Evolutionary conservation across 2,113 vertebrate species (phyloP), one percentile per base, ranked within the genome.

Genomic region (Balaeniceps rex): DNA sequence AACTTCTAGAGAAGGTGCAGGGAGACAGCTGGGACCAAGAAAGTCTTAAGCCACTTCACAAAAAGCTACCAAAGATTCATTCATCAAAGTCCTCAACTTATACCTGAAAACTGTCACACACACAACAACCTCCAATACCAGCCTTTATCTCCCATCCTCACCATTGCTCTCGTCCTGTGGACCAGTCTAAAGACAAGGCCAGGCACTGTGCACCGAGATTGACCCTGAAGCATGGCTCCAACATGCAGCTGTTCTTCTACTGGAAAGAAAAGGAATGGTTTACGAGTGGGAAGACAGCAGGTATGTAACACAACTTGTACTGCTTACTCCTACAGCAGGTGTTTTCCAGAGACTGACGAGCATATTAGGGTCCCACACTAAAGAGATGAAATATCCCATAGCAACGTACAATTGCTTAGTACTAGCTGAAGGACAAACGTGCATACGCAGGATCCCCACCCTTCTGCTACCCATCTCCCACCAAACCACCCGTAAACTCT

Each of bases 181-280:
- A 99, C 99, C 99, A 99, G 93, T 99, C 99, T 60, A 99, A 96
- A 3, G 99, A 99, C 97, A 99, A 93, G 61, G 98, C 98, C 94
- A 99, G 97, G 5, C 98, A 85, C 54, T 99, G 98, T 2, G 96
- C 78, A 19, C 98, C 99, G 1, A 99, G 95, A 52, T 97, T 95
- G 7, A 97, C 38, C 66, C 97, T 98, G 95, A 98, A 98, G 38
- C 98, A 61, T 1, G 94, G 63, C 94, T 99, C 98, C 90, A 99
- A 93, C 44, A 65, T 85, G 93, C 96, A 98, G 55, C 97, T 89
- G 61, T 98, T 98, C 88, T 99, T 98, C 99, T 99, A 98, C 98
- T 98, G 95, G 97, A 98, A 66, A 98, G 88, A 97, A 95, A 72
- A 93, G 86, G 11, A 47, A 5, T 1, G 36, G 25, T 13, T 97